Conservation (phyloP, 1,140 invertebrate species). For the Drosophila truncata region DNA sequence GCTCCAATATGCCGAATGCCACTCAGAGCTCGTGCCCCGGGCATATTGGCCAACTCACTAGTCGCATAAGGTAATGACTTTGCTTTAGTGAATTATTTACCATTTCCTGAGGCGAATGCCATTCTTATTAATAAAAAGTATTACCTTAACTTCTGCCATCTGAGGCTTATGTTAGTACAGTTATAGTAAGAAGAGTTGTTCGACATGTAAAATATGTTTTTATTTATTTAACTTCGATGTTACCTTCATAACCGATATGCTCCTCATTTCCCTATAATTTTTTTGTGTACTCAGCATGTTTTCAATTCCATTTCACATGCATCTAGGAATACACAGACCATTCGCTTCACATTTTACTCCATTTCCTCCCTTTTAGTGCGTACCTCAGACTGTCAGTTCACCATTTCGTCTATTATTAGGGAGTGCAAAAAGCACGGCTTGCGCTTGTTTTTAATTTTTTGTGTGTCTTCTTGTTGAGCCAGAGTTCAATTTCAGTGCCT, state of each 20-base stretch:
- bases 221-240: too few species aligned
- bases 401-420: slow-evolving; percentile 54
- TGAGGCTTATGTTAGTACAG: too few species aligned
- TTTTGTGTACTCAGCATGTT: slow-evolving; percentile 35
- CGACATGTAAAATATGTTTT: not conserved
- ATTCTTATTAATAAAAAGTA: not conserved
- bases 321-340: slow-evolving; percentile 13
- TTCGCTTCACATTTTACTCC: slow-evolving; percentile 32
- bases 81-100: not conserved
- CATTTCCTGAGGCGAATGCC: not conserved
- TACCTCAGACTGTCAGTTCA: slow-evolving; percentile 40
- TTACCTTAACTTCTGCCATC: too few species aligned
- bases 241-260: not conserved
- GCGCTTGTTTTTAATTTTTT: slow-evolving; percentile 11
- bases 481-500: slow-evolving; percentile 49
- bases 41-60: slow-evolving; percentile 1
- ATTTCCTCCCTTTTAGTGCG: slow-evolving; percentile 5
- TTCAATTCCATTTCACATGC: slow-evolving; percentile 58
- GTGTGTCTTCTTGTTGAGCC: slow-evolving; percentile 7
- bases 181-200: too few species aligned
- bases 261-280: not conserved
- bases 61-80: not conserved
- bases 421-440: slow-evolving; percentile 42
- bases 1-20: slow-evolving; percentile 8
- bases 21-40: not conserved